Conservation (phyloP, 92 coral and sea anemone genomes). For the Phenganax marumi region DNA sequence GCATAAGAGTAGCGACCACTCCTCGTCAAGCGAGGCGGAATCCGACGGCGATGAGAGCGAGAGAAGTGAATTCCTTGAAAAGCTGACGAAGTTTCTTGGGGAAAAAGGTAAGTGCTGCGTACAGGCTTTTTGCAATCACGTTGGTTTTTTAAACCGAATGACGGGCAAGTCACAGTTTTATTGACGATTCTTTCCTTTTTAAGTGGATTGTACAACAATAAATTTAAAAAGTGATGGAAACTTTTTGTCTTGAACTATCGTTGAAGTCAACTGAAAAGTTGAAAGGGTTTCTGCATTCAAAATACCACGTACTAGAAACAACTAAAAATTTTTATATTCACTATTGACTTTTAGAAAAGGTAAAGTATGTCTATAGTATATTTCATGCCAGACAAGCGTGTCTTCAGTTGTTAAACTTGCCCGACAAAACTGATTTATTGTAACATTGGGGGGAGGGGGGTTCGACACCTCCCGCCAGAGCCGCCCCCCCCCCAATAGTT, state of each 20-base stretch:
- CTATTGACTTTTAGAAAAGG: too few relatives aligned
- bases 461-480: not conserved
- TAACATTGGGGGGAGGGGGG: too few relatives aligned
- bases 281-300: too few relatives aligned
- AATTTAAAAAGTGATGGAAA: conserved; percentile 15
- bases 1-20: conserved; percentile 29
- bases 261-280: too few relatives aligned
- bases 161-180: too few relatives aligned
- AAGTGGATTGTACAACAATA: not conserved
- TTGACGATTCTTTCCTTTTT: not conserved
- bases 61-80: conserved; percentile 64
- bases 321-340: not conserved
- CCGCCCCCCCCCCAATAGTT: not conserved
- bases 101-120: conserved; percentile 65
- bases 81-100: conserved; percentile 72
- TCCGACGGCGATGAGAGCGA: conserved; percentile 64
- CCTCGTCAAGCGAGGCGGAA: conserved; percentile 66
- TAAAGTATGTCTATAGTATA: too few relatives aligned
- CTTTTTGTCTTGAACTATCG: not conserved
- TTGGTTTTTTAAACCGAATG: not conserved
- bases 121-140: not conserved
- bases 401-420: too few relatives aligned
- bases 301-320: too few relatives aligned
- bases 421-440: too few relatives aligned
- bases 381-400: too few relatives aligned